Percentiles rank a stretch among this genome's conserved stretches.
These are phyloP conservation scores for Lagria hirta DNA, from an alignment of 2,888 invertebrate species.

Conservation along the genomic window DNA sequence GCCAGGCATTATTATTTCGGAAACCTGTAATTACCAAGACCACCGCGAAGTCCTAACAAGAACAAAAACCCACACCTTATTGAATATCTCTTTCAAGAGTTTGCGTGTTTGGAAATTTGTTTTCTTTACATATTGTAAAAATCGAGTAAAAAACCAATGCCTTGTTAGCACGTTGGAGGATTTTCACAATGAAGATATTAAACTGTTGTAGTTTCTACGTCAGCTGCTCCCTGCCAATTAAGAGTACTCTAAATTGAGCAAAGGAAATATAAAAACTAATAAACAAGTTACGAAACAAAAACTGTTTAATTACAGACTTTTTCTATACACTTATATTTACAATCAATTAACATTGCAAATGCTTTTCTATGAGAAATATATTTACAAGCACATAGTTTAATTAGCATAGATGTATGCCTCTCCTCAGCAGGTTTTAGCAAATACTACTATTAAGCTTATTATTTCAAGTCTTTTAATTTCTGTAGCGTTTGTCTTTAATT, in stretches of 20 bases:
- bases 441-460: no score
- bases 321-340: no score
- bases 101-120: constrained; percentile 38
- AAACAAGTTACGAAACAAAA: constrained; percentile 4
- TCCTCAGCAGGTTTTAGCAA: no score
- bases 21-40: constrained; percentile 53
- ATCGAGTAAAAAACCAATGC: constrained; percentile 14
- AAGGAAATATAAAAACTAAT: constrained; percentile 22
- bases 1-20: constrained; percentile 50
- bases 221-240: constrained; percentile 21
- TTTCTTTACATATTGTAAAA: constrained; percentile 23
- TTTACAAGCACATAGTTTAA: no score
- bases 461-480: no score
- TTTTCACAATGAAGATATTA: constrained; percentile 38
- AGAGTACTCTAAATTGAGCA: constrained; percentile 13
- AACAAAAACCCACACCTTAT: constrained; percentile 41
- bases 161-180: constrained; percentile 40
- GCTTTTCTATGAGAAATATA: no score
- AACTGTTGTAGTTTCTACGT: constrained; percentile 8
- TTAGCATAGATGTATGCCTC: no score
- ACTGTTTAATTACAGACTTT: no score
- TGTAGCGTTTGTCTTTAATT: no score
- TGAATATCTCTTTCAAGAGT: constrained; percentile 31
- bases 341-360: no score
- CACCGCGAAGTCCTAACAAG: constrained; percentile 50